phyloP scores from a whole-genome alignment of 2,113 vertebrate species.

The Thamnaconus septentrionalis region DNA sequence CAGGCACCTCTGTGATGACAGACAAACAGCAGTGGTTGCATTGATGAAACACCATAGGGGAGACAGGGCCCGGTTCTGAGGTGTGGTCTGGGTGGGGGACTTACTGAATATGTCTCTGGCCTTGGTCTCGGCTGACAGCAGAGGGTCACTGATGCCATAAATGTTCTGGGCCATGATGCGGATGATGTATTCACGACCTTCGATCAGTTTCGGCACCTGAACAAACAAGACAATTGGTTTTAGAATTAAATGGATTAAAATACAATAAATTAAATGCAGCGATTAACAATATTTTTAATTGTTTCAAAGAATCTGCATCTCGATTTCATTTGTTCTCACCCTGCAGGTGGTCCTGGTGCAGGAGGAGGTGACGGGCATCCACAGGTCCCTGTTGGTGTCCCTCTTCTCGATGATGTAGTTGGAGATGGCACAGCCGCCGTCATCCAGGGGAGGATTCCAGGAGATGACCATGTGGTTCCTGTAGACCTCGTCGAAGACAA shows the following conservation, averaged over 20 bases:
- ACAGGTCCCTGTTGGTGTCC: constrained; percentile 91
- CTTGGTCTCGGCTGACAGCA: constrained; percentile 89
- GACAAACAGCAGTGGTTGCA: constrained; percentile 5
- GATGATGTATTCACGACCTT: constrained; percentile 94
- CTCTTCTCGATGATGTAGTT: constrained; percentile 98
- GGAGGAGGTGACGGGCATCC: constrained; percentile 95
- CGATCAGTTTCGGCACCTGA: constrained; percentile 88
- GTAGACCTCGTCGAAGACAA: constrained; percentile 91
- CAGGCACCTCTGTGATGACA: constrained; percentile 84
- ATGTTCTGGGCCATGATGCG: constrained; percentile 96
- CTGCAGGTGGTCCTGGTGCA: constrained; percentile 90
- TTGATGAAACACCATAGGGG: neutral
- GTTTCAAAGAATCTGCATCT: neutral
- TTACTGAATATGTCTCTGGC: constrained; percentile 95
- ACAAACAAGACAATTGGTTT: neutral
- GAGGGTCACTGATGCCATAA: constrained; percentile 93
- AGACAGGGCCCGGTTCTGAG: neutral
- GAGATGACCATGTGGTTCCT: constrained; percentile 93
- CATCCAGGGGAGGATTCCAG: constrained; percentile 95
- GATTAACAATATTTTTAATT: no score
- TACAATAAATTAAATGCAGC: no score
- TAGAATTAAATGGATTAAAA: neutral
- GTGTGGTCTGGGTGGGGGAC: constrained; percentile 39
- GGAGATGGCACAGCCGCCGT: constrained; percentile 93
- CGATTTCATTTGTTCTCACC: constrained; percentile 37